Evolutionary conservation across 2,113 vertebrate species (phyloP).

Genomic region (Excalfactoria chinensis): DNA sequence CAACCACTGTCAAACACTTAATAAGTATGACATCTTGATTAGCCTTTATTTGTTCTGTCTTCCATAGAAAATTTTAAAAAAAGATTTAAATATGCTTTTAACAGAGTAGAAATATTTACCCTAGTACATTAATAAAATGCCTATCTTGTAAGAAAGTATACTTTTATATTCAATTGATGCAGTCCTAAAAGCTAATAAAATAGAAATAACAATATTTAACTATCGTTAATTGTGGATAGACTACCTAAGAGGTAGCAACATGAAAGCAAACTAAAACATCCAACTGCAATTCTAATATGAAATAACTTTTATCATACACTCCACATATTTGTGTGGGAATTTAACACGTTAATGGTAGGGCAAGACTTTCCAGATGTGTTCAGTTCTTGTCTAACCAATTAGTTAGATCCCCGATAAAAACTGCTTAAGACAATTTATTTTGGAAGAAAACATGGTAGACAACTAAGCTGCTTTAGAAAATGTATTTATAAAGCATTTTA

Average conservation of each 20-base stretch:
- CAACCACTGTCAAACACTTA: constrained; percentile 58
- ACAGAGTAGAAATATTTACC: background rate
- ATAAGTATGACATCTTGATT: constrained; percentile 50
- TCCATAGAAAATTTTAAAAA: background rate
- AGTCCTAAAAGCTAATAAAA: background rate
- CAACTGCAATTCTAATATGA: background rate
- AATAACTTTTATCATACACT: background rate
- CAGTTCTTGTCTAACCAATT: background rate
- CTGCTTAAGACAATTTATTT: background rate
- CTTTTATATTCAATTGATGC: background rate
- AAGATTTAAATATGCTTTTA: constrained; percentile 4
- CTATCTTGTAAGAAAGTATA: background rate
- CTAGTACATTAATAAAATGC: constrained; percentile 2
- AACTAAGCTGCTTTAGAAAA: background rate
- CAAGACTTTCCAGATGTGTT: background rate
- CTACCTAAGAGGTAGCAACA: background rate
- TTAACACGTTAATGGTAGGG: background rate
- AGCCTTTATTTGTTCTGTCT: constrained; percentile 45
- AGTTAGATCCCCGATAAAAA: background rate
- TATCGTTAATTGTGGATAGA: background rate
- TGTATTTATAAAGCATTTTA: background rate
- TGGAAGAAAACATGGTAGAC: background rate
- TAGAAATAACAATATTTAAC: background rate
- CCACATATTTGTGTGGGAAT: background rate
- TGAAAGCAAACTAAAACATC: constrained; percentile 9